These are phyloP conservation scores for Amiota communis DNA, from an alignment of 2,888 invertebrate species.

Conservation along the genomic window DNA sequence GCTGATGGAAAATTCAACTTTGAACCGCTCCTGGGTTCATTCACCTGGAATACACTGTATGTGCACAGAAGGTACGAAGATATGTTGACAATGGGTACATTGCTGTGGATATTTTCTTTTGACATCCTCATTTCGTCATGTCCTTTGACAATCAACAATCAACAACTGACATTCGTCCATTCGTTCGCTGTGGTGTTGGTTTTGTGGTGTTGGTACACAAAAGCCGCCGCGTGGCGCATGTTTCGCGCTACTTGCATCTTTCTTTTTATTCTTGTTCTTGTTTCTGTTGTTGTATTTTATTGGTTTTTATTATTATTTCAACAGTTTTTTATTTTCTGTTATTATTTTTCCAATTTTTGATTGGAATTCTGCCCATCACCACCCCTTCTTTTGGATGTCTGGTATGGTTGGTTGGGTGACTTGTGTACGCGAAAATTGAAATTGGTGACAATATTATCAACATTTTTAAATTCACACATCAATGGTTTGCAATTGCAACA, in stretches of 20 bases:
- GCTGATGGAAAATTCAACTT: too few species aligned
- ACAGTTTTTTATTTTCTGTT: not conserved
- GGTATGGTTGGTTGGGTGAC: conserved; percentile 44
- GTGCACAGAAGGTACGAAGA: too few species aligned
- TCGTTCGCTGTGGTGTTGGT: too few species aligned
- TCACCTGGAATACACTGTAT: too few species aligned
- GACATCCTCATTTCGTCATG: too few species aligned
- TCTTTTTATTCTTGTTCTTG: conserved; percentile 39
- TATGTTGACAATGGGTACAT: too few species aligned
- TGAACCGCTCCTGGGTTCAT: too few species aligned
- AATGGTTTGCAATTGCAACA: conserved; percentile 65
- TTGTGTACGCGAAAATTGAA: conserved; percentile 65
- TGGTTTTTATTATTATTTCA: not conserved
- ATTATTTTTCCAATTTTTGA: not conserved
- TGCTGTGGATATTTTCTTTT: too few species aligned
- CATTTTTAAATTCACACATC: conserved; percentile 73
- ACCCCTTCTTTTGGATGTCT: conserved; percentile 2
- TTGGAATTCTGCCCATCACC: not conserved
- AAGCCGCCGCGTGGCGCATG: conserved; percentile 46
- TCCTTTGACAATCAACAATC: too few species aligned
- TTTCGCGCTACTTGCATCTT: conserved; percentile 52
- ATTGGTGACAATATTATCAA: conserved; percentile 71
- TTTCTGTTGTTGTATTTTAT: conserved; percentile 5
- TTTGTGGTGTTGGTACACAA: not conserved
- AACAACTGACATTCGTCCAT: too few species aligned